Evolutionary conservation across 1,140 invertebrate species (phyloP), one percentile per base, ranked within the genome.

Genomic region (Dendroctonus valens): DNA sequence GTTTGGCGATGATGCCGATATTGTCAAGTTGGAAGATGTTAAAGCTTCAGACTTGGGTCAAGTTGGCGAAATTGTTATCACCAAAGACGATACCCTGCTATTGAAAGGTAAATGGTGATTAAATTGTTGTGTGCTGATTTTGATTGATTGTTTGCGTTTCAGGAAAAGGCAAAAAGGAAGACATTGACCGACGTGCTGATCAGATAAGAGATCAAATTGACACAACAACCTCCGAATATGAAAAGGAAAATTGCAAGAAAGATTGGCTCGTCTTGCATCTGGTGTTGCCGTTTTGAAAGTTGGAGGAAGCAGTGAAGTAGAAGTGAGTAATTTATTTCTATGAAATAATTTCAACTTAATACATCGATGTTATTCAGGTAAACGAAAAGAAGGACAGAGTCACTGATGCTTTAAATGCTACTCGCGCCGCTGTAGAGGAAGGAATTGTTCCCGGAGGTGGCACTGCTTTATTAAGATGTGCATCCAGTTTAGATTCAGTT

Each of bases 301-400:
- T 68, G 97, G 97, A 63, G 98, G 98, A 39, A 94, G 92, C 53
- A 97, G 94, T 79, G 97, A 99, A 80, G 94, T 99, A 42, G 97
- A 99, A 82, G 97, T 99, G 0, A 49, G 41, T 64, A 2, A 15
- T 59, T n/a, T 11, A 48, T 46, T 46, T 46, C 8, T 11, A 46
- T 46, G 8, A 11, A 46, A 46, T 52, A n/a, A 52, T 52, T 52
- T 12, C 15, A n/a, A 52, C 15, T 52, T 55, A 9, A 11, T 40
- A 53, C 5, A 15, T 15, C n/a, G 0, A 15, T 26, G 26, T 14
- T 53, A 40, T 44, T 0, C 15, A 67, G 65, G 65, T 67, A 9
- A 98, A 97, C 77, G 97, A 99, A 80, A 99, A 99, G 83, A 99
- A 99, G 79, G 98, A 99, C 76, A 85, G 98, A 70, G 97, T 99